Evolutionary conservation across 2,888 invertebrate genomes (phyloP).

Genomic region (Cosmia trapezina): DNA sequence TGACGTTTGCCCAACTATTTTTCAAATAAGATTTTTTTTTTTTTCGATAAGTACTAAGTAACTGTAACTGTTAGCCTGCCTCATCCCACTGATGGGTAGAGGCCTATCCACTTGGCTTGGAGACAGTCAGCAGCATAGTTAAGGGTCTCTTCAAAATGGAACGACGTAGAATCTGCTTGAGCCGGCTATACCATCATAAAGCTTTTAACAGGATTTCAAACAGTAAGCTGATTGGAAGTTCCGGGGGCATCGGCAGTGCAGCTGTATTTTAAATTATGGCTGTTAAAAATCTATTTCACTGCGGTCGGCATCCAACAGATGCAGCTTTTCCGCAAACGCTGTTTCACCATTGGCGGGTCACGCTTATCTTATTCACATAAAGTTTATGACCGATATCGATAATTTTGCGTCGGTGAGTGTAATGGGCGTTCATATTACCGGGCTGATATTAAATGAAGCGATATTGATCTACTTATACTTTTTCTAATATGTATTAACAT

Average conservation of each 20-base stretch:
- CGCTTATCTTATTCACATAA: constrained; percentile 10
- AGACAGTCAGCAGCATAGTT: neutral
- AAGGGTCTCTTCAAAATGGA: neutral
- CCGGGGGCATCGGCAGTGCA: neutral
- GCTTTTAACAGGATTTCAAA: neutral
- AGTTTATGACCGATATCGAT: constrained; percentile 37
- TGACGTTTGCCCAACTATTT: too few species aligned
- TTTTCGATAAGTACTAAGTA: neutral
- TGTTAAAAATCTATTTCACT: constrained; percentile 15
- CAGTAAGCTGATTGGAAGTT: neutral
- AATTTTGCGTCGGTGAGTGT: constrained; percentile 3
- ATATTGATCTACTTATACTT: constrained; percentile 4
- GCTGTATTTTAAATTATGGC: neutral
- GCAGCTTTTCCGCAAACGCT: neutral
- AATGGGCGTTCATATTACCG: neutral
- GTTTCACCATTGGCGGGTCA: neutral
- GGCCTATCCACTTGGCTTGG: neutral
- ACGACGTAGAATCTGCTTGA: neutral
- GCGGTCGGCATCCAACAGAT: neutral
- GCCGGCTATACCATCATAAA: neutral
- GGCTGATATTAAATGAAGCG: neutral
- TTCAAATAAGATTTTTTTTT: too few species aligned
- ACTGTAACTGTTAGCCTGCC: neutral
- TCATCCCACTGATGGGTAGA: neutral
- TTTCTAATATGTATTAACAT: constrained; percentile 8